Evolutionary conservation across 2,113 vertebrate genomes (phyloP).

Genomic region (Calidris pugnax): DNA sequence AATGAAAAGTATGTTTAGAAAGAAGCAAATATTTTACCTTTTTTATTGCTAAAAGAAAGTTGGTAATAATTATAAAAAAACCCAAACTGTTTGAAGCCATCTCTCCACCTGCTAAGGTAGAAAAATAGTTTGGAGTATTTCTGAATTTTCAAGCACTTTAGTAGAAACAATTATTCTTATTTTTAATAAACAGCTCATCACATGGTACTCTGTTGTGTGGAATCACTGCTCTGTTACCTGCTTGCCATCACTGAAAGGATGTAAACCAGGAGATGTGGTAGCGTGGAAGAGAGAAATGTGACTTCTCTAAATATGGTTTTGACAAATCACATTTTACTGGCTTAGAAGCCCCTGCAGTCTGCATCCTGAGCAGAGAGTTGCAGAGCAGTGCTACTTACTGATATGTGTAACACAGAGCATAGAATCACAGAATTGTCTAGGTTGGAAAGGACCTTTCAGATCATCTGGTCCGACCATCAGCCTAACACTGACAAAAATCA

Average conservation of each 20-base stretch:
- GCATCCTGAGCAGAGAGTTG: neutral
- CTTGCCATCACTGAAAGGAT: neutral
- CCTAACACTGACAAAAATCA: too few relatives aligned
- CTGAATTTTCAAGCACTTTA: neutral
- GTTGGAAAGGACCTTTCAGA: too few relatives aligned
- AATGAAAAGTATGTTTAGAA: neutral
- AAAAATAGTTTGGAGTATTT: neutral
- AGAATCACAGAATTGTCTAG: too few relatives aligned
- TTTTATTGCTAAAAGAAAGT: neutral
- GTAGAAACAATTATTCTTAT: neutral
- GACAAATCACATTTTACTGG: neutral
- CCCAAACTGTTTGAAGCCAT: neutral
- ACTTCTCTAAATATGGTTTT: neutral
- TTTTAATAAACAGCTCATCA: neutral
- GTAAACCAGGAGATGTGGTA: neutral
- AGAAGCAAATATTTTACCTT: neutral
- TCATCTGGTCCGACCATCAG: too few relatives aligned
- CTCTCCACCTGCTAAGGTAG: neutral
- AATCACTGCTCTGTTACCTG: neutral
- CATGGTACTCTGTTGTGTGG: neutral
- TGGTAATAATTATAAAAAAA: neutral
- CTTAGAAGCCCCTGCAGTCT: neutral
- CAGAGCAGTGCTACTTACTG: neutral
- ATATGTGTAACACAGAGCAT: rapidly evolving
- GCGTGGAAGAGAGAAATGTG: neutral